A percentile compares a stretch with the other conserved stretches of the same genome.
Conservation (phyloP, 1,140 invertebrate genomes). For the Luehdorfia chinensis region DNA sequence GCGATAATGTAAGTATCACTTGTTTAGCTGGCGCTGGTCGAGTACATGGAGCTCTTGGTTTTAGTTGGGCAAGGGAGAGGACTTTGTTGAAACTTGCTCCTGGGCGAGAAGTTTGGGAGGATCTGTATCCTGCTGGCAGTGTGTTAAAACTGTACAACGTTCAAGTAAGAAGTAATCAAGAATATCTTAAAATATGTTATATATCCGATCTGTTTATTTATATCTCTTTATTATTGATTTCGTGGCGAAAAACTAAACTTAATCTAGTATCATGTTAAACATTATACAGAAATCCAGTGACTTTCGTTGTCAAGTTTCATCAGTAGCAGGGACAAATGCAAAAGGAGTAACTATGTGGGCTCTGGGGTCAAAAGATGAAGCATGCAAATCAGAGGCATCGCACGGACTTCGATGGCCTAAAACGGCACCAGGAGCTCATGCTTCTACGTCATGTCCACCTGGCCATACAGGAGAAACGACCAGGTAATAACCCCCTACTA, state of each 20-base stretch:
- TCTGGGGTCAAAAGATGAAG: slow-evolving; percentile 46
- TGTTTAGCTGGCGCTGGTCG: slow-evolving; percentile 80
- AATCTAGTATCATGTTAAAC: not conserved
- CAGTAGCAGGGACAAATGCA: slow-evolving; percentile 62
- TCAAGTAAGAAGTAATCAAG: slow-evolving; percentile 75
- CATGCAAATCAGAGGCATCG: slow-evolving; percentile 47
- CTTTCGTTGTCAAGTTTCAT: slow-evolving; percentile 71
- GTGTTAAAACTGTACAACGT: slow-evolving; percentile 87
- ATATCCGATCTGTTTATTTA: too few species aligned
- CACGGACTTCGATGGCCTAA: slow-evolving; percentile 67
- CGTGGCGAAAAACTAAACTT: too few species aligned
- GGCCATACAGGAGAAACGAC: slow-evolving; percentile 65
- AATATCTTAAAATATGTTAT: too few species aligned
- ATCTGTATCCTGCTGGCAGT: slow-evolving; percentile 86
- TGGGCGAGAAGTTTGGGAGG: slow-evolving; percentile 86
- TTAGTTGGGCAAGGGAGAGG: slow-evolving; percentile 88
- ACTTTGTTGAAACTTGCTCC: slow-evolving; percentile 83
- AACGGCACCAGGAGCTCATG: slow-evolving; percentile 66
- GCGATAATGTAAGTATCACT: slow-evolving; percentile 81
- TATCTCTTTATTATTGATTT: too few species aligned
- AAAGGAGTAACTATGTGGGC: slow-evolving; percentile 65
- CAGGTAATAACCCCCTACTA: too few species aligned
- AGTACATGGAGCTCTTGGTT: slow-evolving; percentile 82
- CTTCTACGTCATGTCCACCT: slow-evolving; percentile 54
- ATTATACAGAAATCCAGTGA: slow-evolving; percentile 65